Base-by-base conservation (phyloP, 2,888 invertebrate species). In the Elysia crispata region DNA sequence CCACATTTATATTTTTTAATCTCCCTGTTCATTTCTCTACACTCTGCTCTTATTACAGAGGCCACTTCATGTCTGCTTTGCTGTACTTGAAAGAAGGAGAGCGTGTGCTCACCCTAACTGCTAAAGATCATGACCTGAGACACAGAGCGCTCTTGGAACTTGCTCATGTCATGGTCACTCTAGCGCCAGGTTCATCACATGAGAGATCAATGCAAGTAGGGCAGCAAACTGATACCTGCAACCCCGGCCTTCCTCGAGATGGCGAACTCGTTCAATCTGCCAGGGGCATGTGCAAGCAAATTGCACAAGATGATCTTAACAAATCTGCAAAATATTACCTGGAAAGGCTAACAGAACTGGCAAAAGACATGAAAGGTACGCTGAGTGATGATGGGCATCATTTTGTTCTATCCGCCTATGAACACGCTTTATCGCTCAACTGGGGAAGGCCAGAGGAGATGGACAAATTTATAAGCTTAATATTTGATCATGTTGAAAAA, bases 101-200 rank as follows among this genome's bases (percentile, higher is more conserved):
- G 0, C 62, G 60, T 28, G 74, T 79, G 13, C 54, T 79, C 13
- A 25, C 28, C 49, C 50, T 49, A 0, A 74, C 74, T 6, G 79
- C 73, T 15, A 30, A 74, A 57, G 79, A 79, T 13, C 79, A 79
- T 57, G 74, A 79, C 33, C 31, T 79, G 57, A 49, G 74, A 28
- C 66, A 74, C 8, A 64, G 74, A 6, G 41, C 67, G 0, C 66
- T 66, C n/a, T 25, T 33, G 23, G 31, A n/a, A 0, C 30, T 79
- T n/a, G 79, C 79, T 18, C 79, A 79, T 57, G 0, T 74, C 6
- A 25, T 73, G 57, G 25, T 67, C 20, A 41, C 31, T 23, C 28
- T 79, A 8, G 49, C 74, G 28, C 79, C 73, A 57, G 18, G 8
- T 8, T 15, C 66, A n/a, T 54, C 20, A 8, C 33, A 28, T 15